These are phyloP conservation scores for Pionites leucogaster DNA, from an alignment of 2,113 vertebrate genomes.

Conservation along the genomic window DNA sequence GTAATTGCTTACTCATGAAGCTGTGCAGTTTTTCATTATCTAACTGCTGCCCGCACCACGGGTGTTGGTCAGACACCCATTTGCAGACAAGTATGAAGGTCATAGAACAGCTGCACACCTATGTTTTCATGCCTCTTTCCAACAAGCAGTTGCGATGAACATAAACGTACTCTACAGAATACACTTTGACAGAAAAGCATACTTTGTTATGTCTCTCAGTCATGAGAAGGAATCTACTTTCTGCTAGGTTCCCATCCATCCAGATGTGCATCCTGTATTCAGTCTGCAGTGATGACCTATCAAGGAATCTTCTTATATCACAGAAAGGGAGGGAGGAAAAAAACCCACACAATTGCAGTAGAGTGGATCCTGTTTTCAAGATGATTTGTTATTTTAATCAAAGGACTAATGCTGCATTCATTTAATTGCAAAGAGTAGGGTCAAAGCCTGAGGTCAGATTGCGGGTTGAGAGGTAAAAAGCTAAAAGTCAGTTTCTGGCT, in stretches of 20 bases:
- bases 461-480: neutral
- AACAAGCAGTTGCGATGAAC: neutral
- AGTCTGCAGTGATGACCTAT: neutral
- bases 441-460: neutral
- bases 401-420: neutral
- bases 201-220: neutral
- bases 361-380: neutral
- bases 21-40: neutral
- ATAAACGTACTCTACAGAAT: neutral
- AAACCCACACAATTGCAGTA: fast-evolving
- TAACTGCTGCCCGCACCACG: neutral
- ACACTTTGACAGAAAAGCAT: neutral
- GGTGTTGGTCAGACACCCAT: neutral
- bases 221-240: neutral
- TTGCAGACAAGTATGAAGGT: neutral
- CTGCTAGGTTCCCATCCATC: neutral
- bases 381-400: neutral
- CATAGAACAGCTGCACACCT: neutral
- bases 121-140: neutral
- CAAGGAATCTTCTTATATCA: neutral
- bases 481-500: neutral
- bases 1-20: neutral
- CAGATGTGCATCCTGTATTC: neutral
- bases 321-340: neutral
- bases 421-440: neutral